Evolutionary conservation across 2,797 vertebrate species (phyloP).

Genomic region (Tachyglossus aculeatus): DNA sequence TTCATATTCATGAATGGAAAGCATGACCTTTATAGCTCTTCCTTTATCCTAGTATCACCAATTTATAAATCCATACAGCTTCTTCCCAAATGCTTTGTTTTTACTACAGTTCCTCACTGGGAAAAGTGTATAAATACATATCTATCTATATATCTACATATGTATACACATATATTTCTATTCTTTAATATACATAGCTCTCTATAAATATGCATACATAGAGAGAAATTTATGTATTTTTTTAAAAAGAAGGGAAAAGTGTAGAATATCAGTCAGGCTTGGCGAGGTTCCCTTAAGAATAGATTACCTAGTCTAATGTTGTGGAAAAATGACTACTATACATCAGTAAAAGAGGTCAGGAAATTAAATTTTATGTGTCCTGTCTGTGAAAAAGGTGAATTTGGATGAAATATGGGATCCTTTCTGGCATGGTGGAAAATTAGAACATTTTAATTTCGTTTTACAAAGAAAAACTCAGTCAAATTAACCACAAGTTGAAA

Average conservation of each 20-base stretch:
- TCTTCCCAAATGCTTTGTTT: conserved; percentile 27
- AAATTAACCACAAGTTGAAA: not conserved
- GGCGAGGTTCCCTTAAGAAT: conserved; percentile 60
- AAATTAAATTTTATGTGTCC: conserved; percentile 66
- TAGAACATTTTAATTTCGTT: conserved; percentile 43
- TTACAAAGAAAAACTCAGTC: not conserved
- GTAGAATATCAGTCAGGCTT: conserved; percentile 60
- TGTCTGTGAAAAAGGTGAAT: conserved; percentile 6
- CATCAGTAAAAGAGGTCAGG: conserved; percentile 65
- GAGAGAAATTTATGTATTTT: conserved; percentile 35
- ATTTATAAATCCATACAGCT: conserved; percentile 31
- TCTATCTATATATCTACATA: too few species aligned
- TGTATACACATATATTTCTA: too few species aligned
- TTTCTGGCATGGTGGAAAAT: conserved; percentile 46
- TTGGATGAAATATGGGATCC: conserved; percentile 52
- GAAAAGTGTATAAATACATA: too few species aligned
- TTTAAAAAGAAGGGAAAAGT: conserved; percentile 52
- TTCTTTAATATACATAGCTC: too few species aligned
- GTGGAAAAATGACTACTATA: conserved; percentile 68
- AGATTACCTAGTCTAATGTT: conserved; percentile 70
- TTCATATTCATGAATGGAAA: conserved; percentile 37
- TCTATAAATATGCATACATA: too few species aligned
- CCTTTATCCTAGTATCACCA: conserved; percentile 18
- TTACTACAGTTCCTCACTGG: too few species aligned
- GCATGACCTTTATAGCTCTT: conserved; percentile 24